phyloP scores from a whole-genome alignment of 1,140 invertebrate species.

The Nasonia longicornis region DNA sequence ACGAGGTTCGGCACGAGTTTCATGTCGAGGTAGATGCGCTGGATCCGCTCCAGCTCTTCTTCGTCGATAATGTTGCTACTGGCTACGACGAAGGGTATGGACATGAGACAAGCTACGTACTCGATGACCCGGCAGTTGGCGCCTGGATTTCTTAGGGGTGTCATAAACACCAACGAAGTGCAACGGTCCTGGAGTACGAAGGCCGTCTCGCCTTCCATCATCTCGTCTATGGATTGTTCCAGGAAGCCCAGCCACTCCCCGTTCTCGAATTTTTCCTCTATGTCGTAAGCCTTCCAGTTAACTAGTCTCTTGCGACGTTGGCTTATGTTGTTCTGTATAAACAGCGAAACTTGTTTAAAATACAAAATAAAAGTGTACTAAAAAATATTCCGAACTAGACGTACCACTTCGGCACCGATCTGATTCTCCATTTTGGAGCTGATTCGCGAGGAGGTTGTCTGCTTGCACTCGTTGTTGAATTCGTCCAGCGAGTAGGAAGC shows the following conservation, averaged over 20 bases:
- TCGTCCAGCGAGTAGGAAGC: slow-evolving; percentile 22
- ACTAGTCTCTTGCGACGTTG: slow-evolving; percentile 23
- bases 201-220: slow-evolving; percentile 80
- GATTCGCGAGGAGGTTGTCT: slow-evolving; percentile 4
- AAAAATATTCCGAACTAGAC: not conserved
- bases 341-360: not conserved
- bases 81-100: slow-evolving; percentile 77
- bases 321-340: slow-evolving; percentile 20
- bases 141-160: slow-evolving; percentile 76
- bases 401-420: not conserved
- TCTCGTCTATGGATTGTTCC: slow-evolving; percentile 74
- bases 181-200: slow-evolving; percentile 80
- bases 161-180: slow-evolving; percentile 77
- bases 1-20: slow-evolving; percentile 83
- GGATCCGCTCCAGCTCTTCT: slow-evolving; percentile 72
- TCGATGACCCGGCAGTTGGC: slow-evolving; percentile 75
- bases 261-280: slow-evolving; percentile 78
- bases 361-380: not conserved
- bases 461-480: slow-evolving; percentile 11
- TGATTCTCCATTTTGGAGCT: slow-evolving; percentile 10
- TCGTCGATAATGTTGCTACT: slow-evolving; percentile 49
- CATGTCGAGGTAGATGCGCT: slow-evolving; percentile 79
- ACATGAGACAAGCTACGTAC: slow-evolving; percentile 78
- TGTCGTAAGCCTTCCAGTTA: slow-evolving; percentile 61
- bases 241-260: slow-evolving; percentile 83